Conservation (phyloP, 2,113 vertebrate genomes). For the Tiliqua scincoides region DNA sequence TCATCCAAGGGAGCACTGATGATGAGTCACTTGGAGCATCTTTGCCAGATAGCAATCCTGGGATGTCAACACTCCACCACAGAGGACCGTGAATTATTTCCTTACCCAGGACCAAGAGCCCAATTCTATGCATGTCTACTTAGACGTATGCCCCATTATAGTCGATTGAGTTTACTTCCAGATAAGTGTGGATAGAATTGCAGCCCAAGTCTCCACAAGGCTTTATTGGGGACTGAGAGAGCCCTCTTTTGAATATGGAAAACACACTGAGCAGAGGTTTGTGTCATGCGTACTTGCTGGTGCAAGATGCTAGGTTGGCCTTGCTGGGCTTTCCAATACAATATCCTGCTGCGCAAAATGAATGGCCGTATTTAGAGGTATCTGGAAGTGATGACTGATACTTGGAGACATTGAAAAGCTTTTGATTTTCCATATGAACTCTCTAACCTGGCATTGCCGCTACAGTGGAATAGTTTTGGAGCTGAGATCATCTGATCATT, state of each 20-base stretch:
- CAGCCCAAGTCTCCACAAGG: slow-evolving; percentile 18
- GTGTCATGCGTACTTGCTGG: slow-evolving; percentile 60
- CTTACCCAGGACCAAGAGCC: neutral
- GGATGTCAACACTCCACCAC: slow-evolving; percentile 43
- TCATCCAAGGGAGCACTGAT: slow-evolving; percentile 55
- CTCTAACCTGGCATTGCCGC: slow-evolving; percentile 74
- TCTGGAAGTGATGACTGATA: slow-evolving; percentile 75
- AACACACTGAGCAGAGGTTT: slow-evolving; percentile 71
- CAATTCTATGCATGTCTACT: too few species aligned
- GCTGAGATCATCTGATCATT: slow-evolving; percentile 76
- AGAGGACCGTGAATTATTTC: slow-evolving; percentile 62
- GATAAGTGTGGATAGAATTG: too few species aligned
- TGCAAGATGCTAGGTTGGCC: slow-evolving; percentile 67
- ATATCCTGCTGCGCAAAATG: slow-evolving; percentile 73
- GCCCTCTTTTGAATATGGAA: slow-evolving; percentile 72
- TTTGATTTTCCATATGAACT: slow-evolving; percentile 76
- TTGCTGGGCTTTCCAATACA: slow-evolving; percentile 71
- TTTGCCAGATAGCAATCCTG: slow-evolving; percentile 52
- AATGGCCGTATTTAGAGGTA: slow-evolving; percentile 74
- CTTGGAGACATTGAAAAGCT: slow-evolving; percentile 74
- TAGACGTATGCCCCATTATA: too few species aligned
- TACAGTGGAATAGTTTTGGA: slow-evolving; percentile 65
- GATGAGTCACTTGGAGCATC: slow-evolving; percentile 8
- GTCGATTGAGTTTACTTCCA: too few species aligned
- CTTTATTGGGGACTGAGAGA: slow-evolving; percentile 59